These are phyloP conservation scores for Tipula vernalis DNA, from an alignment of 2,888 invertebrate species.

Conservation along the genomic window DNA sequence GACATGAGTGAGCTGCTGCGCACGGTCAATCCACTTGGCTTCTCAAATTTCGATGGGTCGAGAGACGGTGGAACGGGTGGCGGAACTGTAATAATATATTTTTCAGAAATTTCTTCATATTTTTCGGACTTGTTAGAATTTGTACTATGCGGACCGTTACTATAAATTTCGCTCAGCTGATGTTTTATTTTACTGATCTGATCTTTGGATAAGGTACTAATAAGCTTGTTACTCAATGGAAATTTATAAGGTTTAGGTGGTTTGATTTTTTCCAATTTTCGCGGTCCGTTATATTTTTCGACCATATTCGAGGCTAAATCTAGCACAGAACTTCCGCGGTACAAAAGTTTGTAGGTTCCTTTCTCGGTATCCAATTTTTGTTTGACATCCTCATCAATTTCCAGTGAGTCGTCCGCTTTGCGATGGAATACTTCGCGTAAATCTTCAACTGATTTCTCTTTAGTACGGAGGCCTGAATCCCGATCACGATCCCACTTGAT, in stretches of 20 bases:
- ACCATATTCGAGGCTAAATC: conserved; percentile 63
- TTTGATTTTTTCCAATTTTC: conserved; percentile 19
- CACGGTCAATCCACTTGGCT: conserved; percentile 35
- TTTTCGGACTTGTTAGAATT: conserved; percentile 22
- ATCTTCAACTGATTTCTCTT: conserved; percentile 81
- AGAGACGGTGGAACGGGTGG: not conserved
- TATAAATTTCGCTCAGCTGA: conserved; percentile 71
- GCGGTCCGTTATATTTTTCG: conserved; percentile 41
- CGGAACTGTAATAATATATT: conserved; percentile 49
- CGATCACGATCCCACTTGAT: conserved; percentile 63
- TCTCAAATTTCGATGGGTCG: not conserved
- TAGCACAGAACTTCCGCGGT: conserved; percentile 72
- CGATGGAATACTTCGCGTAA: conserved; percentile 64
- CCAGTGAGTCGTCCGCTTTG: conserved; percentile 40
- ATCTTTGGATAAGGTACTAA: conserved; percentile 74
- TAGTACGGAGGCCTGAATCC: conserved; percentile 65
- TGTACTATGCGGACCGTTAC: conserved; percentile 30
- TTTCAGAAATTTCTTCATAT: conserved; percentile 33
- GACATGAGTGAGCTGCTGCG: conserved; percentile 44
- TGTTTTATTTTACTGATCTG: conserved; percentile 68
- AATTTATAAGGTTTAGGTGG: conserved; percentile 35
- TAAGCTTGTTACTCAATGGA: conserved; percentile 62
- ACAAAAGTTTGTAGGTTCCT: conserved; percentile 66
- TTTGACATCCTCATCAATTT: conserved; percentile 36
- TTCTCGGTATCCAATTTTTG: conserved; percentile 38